Conservation (phyloP, 2,888 invertebrate genomes). For the Drosophila gaucha region DNA sequence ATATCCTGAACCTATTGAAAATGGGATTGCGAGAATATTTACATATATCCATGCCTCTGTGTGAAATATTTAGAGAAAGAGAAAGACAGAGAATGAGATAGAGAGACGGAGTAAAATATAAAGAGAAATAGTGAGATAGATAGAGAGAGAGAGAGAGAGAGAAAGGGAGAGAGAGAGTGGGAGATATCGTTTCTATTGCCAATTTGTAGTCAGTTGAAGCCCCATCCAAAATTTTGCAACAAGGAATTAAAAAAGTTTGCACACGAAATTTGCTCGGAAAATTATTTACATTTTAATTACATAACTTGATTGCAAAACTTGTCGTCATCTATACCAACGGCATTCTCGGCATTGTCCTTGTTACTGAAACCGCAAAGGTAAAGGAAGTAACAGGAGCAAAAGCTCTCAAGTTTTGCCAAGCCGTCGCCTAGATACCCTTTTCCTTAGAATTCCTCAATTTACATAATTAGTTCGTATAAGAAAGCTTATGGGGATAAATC, state of each 20-base stretch:
- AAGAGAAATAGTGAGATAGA: background rate
- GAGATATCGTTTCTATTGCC: constrained; percentile 34
- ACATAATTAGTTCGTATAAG: background rate
- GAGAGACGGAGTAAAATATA: constrained; percentile 31
- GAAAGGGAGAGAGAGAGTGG: background rate
- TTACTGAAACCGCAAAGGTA: constrained; percentile 40
- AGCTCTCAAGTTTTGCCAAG: background rate
- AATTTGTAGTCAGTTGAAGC: constrained; percentile 71
- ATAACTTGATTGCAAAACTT: constrained; percentile 62
- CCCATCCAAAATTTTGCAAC: constrained; percentile 41
- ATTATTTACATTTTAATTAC: constrained; percentile 77
- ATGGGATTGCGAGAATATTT: constrained; percentile 32
- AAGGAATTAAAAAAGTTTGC: constrained; percentile 60
- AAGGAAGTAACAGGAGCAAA: constrained; percentile 9
- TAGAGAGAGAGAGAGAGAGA: constrained; percentile 1
- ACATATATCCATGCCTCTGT: too few relatives aligned
- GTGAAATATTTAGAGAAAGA: too few relatives aligned
- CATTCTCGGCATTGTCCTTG: constrained; percentile 16
- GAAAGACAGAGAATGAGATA: constrained; percentile 20
- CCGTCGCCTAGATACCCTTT: constrained; percentile 11
- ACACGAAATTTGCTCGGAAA: constrained; percentile 43
- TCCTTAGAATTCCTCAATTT: background rate
- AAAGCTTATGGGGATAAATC: too few relatives aligned
- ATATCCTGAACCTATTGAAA: background rate
- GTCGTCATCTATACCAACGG: constrained; percentile 28